Evolutionary conservation across 1,140 invertebrate species (phyloP).

Genomic region (Parapsyche elsis): DNA sequence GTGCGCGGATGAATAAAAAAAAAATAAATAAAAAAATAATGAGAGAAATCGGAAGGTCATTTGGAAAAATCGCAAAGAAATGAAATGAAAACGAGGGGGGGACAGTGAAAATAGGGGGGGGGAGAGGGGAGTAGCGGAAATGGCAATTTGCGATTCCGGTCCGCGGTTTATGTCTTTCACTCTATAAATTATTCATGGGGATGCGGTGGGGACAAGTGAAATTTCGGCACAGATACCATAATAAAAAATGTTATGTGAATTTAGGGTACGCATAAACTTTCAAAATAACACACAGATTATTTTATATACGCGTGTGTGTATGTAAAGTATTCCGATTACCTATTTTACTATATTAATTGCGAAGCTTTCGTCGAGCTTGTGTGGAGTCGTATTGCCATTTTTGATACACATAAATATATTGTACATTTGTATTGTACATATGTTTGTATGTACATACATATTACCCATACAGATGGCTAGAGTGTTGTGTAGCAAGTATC

Average conservation of each 20-base stretch:
- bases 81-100: background rate
- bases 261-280: conserved; percentile 16
- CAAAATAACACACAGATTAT: conserved; percentile 9
- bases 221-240: conserved; percentile 28
- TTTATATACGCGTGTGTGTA: background rate
- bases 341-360: too few relatives aligned
- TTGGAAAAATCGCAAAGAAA: background rate
- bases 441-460: too few relatives aligned
- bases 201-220: conserved; percentile 16
- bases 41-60: conserved; percentile 4
- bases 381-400: too few relatives aligned
- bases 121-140: background rate
- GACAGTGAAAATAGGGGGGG: background rate
- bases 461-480: too few relatives aligned
- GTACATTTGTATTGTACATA: too few relatives aligned
- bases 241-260: conserved; percentile 30
- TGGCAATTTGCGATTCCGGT: conserved; percentile 33
- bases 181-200: conserved; percentile 30
- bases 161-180: conserved; percentile 27
- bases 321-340: too few relatives aligned
- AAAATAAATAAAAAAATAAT: too few relatives aligned
- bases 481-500: too few relatives aligned
- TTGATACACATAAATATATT: too few relatives aligned
- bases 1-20: too few relatives aligned
- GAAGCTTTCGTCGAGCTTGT: too few relatives aligned